These are phyloP conservation scores for Bombus breviceps DNA, from an alignment of 1,140 invertebrate species.

Conservation along the genomic window DNA sequence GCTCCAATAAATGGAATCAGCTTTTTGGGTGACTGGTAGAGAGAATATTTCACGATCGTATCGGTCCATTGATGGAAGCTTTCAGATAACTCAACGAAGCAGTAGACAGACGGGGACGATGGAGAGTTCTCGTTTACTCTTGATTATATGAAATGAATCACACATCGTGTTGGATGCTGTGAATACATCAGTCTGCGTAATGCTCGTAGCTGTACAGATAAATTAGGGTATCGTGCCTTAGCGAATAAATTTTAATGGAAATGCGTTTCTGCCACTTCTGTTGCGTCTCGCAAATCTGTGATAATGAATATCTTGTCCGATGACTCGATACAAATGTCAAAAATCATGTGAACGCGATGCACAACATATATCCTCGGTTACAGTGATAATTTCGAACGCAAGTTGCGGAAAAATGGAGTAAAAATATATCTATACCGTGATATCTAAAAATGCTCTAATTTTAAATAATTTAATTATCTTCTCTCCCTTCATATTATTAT, in stretches of 20 bases:
- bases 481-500: too few species aligned
- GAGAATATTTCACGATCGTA: background rate
- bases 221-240: background rate
- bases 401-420: too few species aligned
- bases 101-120: background rate
- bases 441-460: too few species aligned
- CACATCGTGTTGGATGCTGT: background rate
- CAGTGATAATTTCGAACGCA: background rate
- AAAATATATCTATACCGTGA: too few species aligned
- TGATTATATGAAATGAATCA: constrained; percentile 14
- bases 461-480: too few species aligned
- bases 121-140: background rate
- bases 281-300: background rate
- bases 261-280: too few species aligned
- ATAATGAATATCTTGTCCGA: background rate
- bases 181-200: background rate
- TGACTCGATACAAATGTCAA: too few species aligned
- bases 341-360: background rate
- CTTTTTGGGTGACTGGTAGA: background rate
- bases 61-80: background rate
- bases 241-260: background rate
- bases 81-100: too few species aligned
- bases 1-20: background rate
- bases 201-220: background rate
- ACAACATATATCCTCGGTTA: background rate